A percentile compares a stretch with the other conserved stretches of the same genome.
Conservation (phyloP, 2,797 vertebrate genomes). For the Melanotaenia trifasciata region DNA sequence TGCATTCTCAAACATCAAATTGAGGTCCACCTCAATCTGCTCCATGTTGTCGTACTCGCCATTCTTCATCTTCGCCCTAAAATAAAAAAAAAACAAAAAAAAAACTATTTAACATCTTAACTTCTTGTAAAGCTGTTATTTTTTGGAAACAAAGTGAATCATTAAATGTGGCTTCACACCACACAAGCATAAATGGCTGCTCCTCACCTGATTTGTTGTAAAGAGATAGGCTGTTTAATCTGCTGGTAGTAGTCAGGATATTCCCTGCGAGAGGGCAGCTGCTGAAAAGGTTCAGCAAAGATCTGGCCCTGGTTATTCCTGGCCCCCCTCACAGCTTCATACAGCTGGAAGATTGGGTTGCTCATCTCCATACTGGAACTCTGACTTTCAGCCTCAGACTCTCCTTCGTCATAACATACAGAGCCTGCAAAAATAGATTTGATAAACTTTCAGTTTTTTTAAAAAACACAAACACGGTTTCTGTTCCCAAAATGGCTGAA, state of each 20-base stretch:
- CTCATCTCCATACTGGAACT: constrained; percentile 92
- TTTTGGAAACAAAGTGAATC: neutral
- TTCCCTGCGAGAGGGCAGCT: constrained; percentile 94
- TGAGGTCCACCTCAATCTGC: constrained; percentile 93
- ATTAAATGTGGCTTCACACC: neutral
- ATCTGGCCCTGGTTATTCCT: constrained; percentile 95
- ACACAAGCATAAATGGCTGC: neutral
- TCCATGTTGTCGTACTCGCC: constrained; percentile 94
- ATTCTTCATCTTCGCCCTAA: constrained; percentile 94
- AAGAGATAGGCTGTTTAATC: constrained; percentile 93
- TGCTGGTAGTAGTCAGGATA: constrained; percentile 99
- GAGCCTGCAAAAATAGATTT: constrained; percentile 80
- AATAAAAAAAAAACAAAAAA: neutral
- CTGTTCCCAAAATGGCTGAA: neutral
- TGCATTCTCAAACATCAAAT: constrained; percentile 98
- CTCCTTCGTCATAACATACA: constrained; percentile 93
- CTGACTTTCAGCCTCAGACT: constrained; percentile 94
- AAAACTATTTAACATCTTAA: neutral
- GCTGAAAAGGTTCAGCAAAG: constrained; percentile 95
- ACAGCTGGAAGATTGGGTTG: constrained; percentile 95
- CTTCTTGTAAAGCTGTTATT: neutral
- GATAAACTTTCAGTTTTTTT: neutral
- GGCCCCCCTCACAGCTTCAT: constrained; percentile 91
- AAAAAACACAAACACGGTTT: neutral
- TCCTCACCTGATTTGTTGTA: constrained; percentile 93